Evolutionary conservation across 2,113 vertebrate species (phyloP).

Genomic region (Sinocyclocheilus maitianheensis): DNA sequence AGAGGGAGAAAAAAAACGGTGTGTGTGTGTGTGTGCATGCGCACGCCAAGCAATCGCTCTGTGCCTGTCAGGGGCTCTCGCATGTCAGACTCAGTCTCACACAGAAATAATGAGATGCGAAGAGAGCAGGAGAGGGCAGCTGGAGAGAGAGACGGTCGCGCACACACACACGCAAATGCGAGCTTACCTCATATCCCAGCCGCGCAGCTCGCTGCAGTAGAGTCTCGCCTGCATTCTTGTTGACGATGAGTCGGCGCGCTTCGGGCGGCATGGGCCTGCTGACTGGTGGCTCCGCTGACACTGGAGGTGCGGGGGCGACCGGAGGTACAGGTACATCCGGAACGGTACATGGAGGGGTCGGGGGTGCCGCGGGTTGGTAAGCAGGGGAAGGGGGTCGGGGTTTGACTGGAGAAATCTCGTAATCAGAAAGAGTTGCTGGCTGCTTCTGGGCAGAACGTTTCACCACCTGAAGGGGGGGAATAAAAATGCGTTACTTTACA

Average conservation of each 20-base stretch:
- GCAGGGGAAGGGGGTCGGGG: constrained; percentile 70
- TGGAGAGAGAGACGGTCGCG: constrained; percentile 23
- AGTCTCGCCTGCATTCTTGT: constrained; percentile 97
- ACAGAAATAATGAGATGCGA: constrained; percentile 62
- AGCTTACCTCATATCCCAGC: constrained; percentile 91
- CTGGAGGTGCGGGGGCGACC: constrained; percentile 67
- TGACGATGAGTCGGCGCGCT: constrained; percentile 93
- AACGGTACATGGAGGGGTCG: constrained; percentile 61
- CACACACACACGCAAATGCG: neutral
- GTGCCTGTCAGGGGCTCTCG: constrained; percentile 63
- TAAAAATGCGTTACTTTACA: neutral
- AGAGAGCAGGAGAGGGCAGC: constrained; percentile 27
- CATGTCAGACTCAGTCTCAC: constrained; percentile 61
- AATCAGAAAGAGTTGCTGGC: constrained; percentile 73
- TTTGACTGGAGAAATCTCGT: constrained; percentile 76
- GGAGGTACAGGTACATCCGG: constrained; percentile 64
- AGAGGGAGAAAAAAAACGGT: constrained; percentile 18
- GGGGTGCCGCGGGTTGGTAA: constrained; percentile 68
- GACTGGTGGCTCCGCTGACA: constrained; percentile 71
- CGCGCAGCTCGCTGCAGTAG: constrained; percentile 93
- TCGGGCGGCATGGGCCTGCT: constrained; percentile 94
- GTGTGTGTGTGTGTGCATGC: constrained; percentile 40
- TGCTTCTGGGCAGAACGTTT: constrained; percentile 77
- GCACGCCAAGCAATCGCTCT: constrained; percentile 56
- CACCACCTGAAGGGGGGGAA: constrained; percentile 64